phyloP scores from a whole-genome alignment of 2,797 vertebrate genomes.

The Spea hammondii region DNA sequence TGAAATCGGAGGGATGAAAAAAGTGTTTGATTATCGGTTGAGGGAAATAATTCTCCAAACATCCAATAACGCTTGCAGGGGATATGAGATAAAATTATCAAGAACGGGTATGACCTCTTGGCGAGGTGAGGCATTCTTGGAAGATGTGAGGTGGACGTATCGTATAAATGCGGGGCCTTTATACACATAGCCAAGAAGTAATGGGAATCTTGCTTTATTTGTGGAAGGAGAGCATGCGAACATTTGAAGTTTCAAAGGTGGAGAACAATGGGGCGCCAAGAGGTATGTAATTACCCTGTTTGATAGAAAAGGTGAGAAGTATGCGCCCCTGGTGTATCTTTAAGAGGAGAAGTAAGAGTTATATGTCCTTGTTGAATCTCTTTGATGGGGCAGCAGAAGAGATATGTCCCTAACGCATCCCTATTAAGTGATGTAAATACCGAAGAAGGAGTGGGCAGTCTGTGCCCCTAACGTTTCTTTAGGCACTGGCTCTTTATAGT shows the following conservation, averaged over 20 bases:
- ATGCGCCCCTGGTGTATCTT: slow-evolving; percentile 24
- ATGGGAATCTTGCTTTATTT: not conserved
- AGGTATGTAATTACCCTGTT: slow-evolving; percentile 17
- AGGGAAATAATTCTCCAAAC: too few relatives aligned
- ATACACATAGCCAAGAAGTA: not conserved
- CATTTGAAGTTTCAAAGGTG: slow-evolving; percentile 11
- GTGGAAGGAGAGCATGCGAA: not conserved
- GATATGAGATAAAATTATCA: not conserved
- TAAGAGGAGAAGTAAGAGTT: slow-evolving; percentile 18
- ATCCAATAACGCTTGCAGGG: not conserved
- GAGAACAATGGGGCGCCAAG: not conserved
- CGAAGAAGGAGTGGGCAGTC: too few relatives aligned
- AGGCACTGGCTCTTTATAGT: slow-evolving; percentile 1
- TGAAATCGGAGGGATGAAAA: too few relatives aligned
- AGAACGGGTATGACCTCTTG: not conserved
- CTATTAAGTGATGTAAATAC: too few relatives aligned
- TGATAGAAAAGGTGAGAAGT: slow-evolving; percentile 20
- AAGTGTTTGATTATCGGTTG: too few relatives aligned
- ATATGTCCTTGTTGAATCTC: slow-evolving; percentile 33
- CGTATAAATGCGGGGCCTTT: not conserved
- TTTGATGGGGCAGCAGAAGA: slow-evolving; percentile 1
- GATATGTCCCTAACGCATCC: not conserved
- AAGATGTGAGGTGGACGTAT: not conserved
- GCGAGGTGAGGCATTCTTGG: not conserved
- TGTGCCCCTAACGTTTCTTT: slow-evolving; percentile 24